Base-by-base conservation (phyloP, 1,140 invertebrate genomes). In the Zaprionus kolodkinae region DNA sequence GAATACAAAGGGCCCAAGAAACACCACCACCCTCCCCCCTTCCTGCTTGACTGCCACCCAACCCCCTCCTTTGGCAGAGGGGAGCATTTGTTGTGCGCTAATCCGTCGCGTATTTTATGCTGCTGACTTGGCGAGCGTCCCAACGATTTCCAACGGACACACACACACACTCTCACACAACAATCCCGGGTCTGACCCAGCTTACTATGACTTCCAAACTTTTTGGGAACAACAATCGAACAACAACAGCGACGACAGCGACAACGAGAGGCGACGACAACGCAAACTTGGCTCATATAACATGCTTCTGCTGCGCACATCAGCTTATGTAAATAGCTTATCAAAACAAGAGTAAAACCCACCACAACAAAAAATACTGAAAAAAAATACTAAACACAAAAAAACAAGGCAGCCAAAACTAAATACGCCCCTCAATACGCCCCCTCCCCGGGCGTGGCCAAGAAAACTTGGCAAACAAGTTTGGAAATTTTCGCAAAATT, bases 71-170 rank as follows among this genome's bases (percentile, higher is more conserved):
- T n/a, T 3, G 9, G 12, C 48, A 50, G 63, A 48, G 56, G 64
- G 64, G 50, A 66, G 61, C 71, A 72, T 81, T 79, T 88, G 82
- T 80, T 83, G 79, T 83, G 64, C 74, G 77, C 81, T 88, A 88
- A 88, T 88, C 84, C 85, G 65, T 84, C 80, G 77, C 85, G 81
- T 78, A 89, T 83, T 88, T 86, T 78, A 87, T 81, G 78, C 82
- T 63, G 66, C 50, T 85, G 62, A 78, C 70, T 81, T 85, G 82
- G 70, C 73, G 72, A 66, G 54, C 52, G 70, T 65, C 74, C 81
- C 78, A 85, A 54, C 54, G 59, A 71, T 65, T 81, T 60, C 59
- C 40, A 38, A 45, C 59, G 38, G 52, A 61, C 56, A 40, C 50
- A 67, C 43, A 72, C 76, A 80, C 43, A 72, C 76, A 80, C 60